Evolutionary conservation across 2,113 vertebrate species (phyloP), one percentile per base, ranked within the genome.

Genomic region (Pterocles burchelli): DNA sequence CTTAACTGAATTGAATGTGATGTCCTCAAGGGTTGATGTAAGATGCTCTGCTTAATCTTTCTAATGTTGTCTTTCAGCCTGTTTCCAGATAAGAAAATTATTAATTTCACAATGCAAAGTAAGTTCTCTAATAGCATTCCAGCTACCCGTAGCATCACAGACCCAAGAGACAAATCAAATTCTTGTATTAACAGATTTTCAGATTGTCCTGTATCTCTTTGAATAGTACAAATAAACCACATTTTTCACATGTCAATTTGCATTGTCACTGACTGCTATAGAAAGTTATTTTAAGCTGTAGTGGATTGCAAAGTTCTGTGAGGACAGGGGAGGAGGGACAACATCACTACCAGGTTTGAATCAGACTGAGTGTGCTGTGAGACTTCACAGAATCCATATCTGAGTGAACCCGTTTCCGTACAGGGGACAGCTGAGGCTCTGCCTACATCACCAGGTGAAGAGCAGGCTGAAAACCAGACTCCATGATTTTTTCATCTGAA

Each of bases 301-400:
- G 43, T 19, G 26, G 58, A 72, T 28, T 75, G 41, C 49, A 41
- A 22, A 89, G 12, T 52, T 85, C 70, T 57, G 48, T 4, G 21
- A 73, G 58, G 43, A 72, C 11, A 43, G 16, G 19, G 43, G 25
- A 86, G 51, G 59, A 63, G 24, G 36, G 14, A 70, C 36, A 45
- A 2, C 0, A 1, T 70, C 63, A 76, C n/a, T 24, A 24, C 9
- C 0, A 2, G 55, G 76, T 17, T n/a, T 41, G 36, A 88, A 49
- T 73, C 38, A 73, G 57, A 33, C 33, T 48, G 16, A 65, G 38
- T 28, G 36, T 51, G 14, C 26, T 41, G 5, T 0, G 45, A 51
- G n/a, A 67, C 43, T 77, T 43, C 36, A 73, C 52, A 68, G 41
- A 79, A 34, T 49, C 41, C 82, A 62, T 6, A 31, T 28, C 7